These are phyloP conservation scores for Zelostemma sp. DNA, from an alignment of 1,140 invertebrate genomes.

Conservation along the genomic window DNA sequence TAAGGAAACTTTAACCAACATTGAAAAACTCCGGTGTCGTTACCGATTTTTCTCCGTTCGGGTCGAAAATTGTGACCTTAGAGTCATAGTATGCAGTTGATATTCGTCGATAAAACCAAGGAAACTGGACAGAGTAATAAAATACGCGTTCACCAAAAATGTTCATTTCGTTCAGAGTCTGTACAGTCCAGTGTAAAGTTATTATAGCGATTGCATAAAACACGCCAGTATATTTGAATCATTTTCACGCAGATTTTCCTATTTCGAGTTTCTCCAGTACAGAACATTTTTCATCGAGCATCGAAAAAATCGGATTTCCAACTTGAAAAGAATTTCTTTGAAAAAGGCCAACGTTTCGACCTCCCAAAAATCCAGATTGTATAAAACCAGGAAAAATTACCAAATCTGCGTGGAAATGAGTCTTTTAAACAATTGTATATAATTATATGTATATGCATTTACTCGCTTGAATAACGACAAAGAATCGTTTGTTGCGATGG, in stretches of 20 bases:
- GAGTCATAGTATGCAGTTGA: background rate
- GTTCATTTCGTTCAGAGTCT: constrained; percentile 16
- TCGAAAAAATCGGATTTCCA: background rate
- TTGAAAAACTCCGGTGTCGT: background rate
- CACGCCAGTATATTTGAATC: constrained; percentile 5
- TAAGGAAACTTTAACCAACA: no score
- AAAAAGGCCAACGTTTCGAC: no score
- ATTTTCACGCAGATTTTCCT: constrained; percentile 6
- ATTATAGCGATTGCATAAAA: constrained; percentile 16
- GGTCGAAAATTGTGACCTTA: background rate
- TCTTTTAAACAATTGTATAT: constrained; percentile 9
- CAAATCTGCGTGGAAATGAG: constrained; percentile 1
- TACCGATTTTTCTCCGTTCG: background rate
- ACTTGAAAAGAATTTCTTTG: background rate
- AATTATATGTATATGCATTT: constrained; percentile 10
- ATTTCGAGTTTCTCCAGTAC: no score
- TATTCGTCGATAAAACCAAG: background rate
- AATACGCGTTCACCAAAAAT: constrained; percentile 13
- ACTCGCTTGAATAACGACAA: constrained; percentile 12
- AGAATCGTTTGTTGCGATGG: constrained; percentile 5
- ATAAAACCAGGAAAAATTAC: background rate
- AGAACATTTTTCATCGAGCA: no score
- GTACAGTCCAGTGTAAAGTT: constrained; percentile 17
- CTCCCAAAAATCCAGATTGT: background rate
- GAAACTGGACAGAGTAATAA: constrained; percentile 1